These are phyloP conservation scores for Prietella phreatophila DNA, from an alignment of 2,113 vertebrate genomes.

Conservation along the genomic window DNA sequence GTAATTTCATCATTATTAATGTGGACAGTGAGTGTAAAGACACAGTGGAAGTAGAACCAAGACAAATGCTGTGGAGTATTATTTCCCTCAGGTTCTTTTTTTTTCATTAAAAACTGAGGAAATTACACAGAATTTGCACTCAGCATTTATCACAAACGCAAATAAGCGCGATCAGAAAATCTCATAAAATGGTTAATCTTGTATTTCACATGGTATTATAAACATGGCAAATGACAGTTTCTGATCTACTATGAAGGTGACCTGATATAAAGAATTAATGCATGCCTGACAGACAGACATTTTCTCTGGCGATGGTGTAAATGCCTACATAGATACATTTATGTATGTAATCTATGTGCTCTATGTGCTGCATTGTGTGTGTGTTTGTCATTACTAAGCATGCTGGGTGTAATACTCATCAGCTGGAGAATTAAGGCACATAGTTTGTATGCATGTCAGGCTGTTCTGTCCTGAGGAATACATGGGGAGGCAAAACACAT, in stretches of 20 bases:
- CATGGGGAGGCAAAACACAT: slow-evolving; percentile 23
- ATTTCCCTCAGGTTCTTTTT: neutral
- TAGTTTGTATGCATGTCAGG: slow-evolving; percentile 31
- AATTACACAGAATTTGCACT: neutral
- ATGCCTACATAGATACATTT: neutral
- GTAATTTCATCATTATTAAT: neutral
- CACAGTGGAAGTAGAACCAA: neutral
- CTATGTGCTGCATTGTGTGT: neutral
- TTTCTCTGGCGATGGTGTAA: neutral
- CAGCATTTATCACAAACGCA: neutral
- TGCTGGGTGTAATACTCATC: slow-evolving; percentile 30
- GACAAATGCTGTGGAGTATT: neutral
- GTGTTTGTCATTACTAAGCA: slow-evolving; percentile 1
- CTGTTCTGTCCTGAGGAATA: slow-evolving; percentile 32
- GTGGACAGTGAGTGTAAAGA: neutral
- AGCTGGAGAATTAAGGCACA: slow-evolving; percentile 41
- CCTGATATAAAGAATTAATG: neutral
- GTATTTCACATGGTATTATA: neutral
- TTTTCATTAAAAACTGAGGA: neutral
- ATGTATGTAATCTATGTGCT: neutral
- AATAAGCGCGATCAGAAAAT: neutral
- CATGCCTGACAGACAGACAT: neutral
- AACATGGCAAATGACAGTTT: neutral
- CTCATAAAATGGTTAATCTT: neutral
- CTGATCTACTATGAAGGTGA: neutral